A percentile compares a stretch with the other conserved stretches of the same genome.
phyloP scores from a whole-genome alignment of 1,140 invertebrate genomes.

The Drosophila arawakana region DNA sequence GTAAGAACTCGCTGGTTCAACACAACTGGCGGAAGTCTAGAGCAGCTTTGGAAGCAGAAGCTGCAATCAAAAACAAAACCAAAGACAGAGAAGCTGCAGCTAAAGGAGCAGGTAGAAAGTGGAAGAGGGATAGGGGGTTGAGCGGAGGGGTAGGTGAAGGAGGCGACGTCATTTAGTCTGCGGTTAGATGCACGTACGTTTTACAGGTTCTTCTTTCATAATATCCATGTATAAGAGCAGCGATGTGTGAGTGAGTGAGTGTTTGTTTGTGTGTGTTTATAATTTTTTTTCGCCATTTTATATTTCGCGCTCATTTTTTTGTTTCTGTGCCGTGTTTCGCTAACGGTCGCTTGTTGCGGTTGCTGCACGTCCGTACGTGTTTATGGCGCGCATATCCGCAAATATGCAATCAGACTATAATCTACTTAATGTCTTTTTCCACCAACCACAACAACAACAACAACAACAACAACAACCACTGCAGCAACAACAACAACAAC shows the following conservation, averaged over 20 bases:
- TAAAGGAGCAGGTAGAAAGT: background rate
- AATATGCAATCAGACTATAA: slow-evolving; percentile 83
- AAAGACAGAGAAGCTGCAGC: slow-evolving; percentile 29
- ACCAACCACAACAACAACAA: slow-evolving; percentile 27
- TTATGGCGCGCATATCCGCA: slow-evolving; percentile 82
- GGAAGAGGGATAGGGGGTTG: background rate
- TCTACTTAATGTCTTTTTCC: slow-evolving; percentile 82
- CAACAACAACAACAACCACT: slow-evolving; percentile 15
- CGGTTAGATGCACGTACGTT: slow-evolving; percentile 79
- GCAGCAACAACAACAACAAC: slow-evolving; percentile 28
- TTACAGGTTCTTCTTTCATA: slow-evolving; percentile 58
- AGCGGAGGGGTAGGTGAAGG: background rate
- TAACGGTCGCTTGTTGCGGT: slow-evolving; percentile 65
- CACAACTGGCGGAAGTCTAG: slow-evolving; percentile 13
- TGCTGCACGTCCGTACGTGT: slow-evolving; percentile 82
- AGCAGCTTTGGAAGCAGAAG: slow-evolving; percentile 42
- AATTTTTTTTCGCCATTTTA: slow-evolving; percentile 29
- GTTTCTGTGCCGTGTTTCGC: slow-evolving; percentile 49
- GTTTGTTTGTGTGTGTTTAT: slow-evolving; percentile 1
- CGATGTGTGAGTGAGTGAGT: background rate
- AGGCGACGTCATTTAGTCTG: slow-evolving; percentile 76
- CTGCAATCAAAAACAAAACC: slow-evolving; percentile 24
- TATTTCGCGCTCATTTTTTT: slow-evolving; percentile 49
- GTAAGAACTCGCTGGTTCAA: slow-evolving; percentile 1
- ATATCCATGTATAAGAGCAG: background rate